These are phyloP conservation scores for Pseudomyrmex sp. DNA, from an alignment of 1,140 invertebrate species.

Conservation along the genomic window DNA sequence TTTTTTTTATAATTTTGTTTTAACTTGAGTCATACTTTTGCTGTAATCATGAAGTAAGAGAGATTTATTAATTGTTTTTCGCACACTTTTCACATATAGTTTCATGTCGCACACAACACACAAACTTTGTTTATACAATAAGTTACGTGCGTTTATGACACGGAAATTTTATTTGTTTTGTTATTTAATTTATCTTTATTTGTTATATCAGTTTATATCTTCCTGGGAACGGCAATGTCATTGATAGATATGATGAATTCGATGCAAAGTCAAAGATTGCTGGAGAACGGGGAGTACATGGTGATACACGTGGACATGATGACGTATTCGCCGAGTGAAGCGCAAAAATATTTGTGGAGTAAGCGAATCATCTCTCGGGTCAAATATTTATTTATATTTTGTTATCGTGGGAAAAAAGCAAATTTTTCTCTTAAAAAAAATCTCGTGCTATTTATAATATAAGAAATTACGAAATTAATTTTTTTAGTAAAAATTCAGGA, in stretches of 20 bases:
- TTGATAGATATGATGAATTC: constrained; percentile 95
- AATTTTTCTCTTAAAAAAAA: neutral
- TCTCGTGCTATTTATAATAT: constrained; percentile 1
- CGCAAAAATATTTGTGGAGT: constrained; percentile 95
- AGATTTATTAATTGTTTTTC: neutral
- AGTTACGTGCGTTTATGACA: neutral
- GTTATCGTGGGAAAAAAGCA: too few relatives aligned
- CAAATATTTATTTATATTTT: constrained; percentile 5
- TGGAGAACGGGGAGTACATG: constrained; percentile 97
- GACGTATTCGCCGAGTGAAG: constrained; percentile 91
- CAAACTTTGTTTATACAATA: neutral
- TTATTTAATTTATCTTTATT: neutral
- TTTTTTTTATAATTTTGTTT: too few relatives aligned
- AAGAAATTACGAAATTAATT: neutral
- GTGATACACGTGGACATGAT: constrained; percentile 97
- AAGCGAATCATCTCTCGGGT: constrained; percentile 83
- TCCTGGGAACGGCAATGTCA: constrained; percentile 92
- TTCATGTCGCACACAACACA: too few relatives aligned
- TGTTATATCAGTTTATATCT: constrained; percentile 92
- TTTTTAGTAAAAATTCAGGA: neutral
- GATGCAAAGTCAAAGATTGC: constrained; percentile 94
- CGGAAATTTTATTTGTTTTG: neutral
- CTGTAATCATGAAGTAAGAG: neutral
- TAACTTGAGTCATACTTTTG: too few relatives aligned
- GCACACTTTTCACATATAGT: neutral